Conservation (phyloP, 2,113 vertebrate genomes). For the Passer montanus region DNA sequence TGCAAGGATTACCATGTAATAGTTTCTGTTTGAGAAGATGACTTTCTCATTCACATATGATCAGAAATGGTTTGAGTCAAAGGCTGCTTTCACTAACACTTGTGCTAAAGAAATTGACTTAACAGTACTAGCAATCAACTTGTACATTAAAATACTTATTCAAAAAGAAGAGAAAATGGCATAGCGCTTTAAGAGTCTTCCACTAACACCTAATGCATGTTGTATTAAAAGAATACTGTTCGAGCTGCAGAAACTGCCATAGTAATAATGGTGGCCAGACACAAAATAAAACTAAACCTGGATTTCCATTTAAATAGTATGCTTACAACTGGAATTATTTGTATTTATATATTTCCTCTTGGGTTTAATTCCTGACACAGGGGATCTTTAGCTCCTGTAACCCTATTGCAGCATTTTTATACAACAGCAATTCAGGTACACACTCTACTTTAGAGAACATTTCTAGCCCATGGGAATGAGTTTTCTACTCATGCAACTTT, state of each 20-base stretch:
- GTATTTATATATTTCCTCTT: conserved; percentile 52
- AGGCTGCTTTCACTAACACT: neutral
- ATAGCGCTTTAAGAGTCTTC: neutral
- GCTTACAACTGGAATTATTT: conserved; percentile 55
- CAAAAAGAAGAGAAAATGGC: neutral
- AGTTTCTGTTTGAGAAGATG: neutral
- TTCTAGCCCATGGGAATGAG: conserved; percentile 38
- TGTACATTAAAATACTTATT: neutral
- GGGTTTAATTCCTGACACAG: conserved; percentile 47
- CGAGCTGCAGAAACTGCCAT: neutral
- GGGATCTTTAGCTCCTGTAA: conserved; percentile 55
- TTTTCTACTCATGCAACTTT: conserved; percentile 56
- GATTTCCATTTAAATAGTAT: conserved; percentile 75
- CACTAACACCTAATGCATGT: neutral
- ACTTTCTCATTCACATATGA: neutral
- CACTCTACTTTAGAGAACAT: conserved; percentile 32
- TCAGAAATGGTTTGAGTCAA: neutral
- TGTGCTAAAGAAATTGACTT: neutral
- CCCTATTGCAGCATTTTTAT: conserved; percentile 49
- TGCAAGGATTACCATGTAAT: neutral
- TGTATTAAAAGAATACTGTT: neutral
- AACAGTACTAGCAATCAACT: neutral
- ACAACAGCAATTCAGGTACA: conserved; percentile 53
- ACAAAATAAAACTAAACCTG: conserved; percentile 34
- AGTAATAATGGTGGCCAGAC: conserved; percentile 12